Evolutionary conservation across 2,113 vertebrate genomes (phyloP).

Genomic region (Tor tambroides): DNA sequence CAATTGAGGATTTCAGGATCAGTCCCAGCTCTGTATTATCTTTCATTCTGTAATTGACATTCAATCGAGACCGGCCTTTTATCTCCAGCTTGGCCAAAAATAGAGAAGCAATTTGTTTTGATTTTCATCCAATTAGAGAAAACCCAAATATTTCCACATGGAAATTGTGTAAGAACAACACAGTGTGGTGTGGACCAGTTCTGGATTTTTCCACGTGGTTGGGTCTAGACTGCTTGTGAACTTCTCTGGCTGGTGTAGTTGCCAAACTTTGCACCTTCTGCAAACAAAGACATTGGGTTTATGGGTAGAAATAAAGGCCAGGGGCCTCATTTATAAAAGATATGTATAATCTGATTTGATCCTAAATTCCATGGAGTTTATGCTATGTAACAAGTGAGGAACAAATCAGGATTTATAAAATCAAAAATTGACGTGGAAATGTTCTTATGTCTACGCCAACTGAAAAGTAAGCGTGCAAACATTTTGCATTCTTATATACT

Average conservation of each 20-base stretch:
- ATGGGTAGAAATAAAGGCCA: neutral
- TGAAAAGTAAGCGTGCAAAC: too few relatives aligned
- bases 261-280: constrained; percentile 29
- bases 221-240: constrained; percentile 14
- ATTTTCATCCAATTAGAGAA: constrained; percentile 68
- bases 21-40: constrained; percentile 63
- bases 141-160: constrained; percentile 59
- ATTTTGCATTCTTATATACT: too few relatives aligned
- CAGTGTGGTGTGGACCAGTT: constrained; percentile 37
- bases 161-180: constrained; percentile 61
- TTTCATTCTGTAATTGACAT: constrained; percentile 72
- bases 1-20: constrained; percentile 67
- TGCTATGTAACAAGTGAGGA: neutral
- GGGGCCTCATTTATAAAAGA: neutral
- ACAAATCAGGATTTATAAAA: too few relatives aligned
- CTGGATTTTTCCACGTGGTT: constrained; percentile 25
- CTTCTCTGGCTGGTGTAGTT: neutral
- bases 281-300: neutral
- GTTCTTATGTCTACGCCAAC: neutral
- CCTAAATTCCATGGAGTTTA: neutral
- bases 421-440: neutral
- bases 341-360: neutral
- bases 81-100: constrained; percentile 69
- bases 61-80: constrained; percentile 67
- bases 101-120: constrained; percentile 67